These are phyloP conservation scores for Conistra vaccinii DNA, from an alignment of 2,888 invertebrate genomes.

Conservation along the genomic window DNA sequence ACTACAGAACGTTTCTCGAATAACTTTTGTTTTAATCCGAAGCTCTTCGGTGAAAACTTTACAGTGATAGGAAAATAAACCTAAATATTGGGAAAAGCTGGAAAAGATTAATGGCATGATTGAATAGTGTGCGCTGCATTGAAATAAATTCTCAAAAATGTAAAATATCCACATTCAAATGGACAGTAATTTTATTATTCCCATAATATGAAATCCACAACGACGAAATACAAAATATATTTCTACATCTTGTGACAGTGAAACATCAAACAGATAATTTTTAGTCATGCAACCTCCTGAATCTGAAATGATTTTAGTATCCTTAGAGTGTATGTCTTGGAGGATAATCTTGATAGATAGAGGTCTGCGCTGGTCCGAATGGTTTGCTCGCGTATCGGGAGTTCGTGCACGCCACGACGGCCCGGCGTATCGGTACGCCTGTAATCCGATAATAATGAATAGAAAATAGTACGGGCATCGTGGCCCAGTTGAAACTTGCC, in stretches of 20 bases:
- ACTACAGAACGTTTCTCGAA: background rate
- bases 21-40: background rate
- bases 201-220: slow-evolving; percentile 9
- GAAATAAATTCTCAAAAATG: background rate
- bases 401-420: slow-evolving; percentile 82
- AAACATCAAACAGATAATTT: slow-evolving; percentile 55
- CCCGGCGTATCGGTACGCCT: slow-evolving; percentile 77
- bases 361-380: slow-evolving; percentile 73
- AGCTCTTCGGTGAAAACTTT: no score
- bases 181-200: background rate
- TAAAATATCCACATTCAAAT: background rate
- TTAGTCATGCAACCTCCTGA: slow-evolving; percentile 54
- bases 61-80: background rate
- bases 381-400: slow-evolving; percentile 77
- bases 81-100: background rate
- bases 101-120: background rate
- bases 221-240: slow-evolving; percentile 38
- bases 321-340: slow-evolving; percentile 56
- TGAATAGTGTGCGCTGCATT: background rate
- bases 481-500: slow-evolving; percentile 79
- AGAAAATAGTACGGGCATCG: slow-evolving; percentile 83
- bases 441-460: slow-evolving; percentile 87
- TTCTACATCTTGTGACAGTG: slow-evolving; percentile 38
- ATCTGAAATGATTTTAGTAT: slow-evolving; percentile 60
- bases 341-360: slow-evolving; percentile 79